phyloP scores from a whole-genome alignment of 2,113 vertebrate species.

The Corythaeola cristata region DNA sequence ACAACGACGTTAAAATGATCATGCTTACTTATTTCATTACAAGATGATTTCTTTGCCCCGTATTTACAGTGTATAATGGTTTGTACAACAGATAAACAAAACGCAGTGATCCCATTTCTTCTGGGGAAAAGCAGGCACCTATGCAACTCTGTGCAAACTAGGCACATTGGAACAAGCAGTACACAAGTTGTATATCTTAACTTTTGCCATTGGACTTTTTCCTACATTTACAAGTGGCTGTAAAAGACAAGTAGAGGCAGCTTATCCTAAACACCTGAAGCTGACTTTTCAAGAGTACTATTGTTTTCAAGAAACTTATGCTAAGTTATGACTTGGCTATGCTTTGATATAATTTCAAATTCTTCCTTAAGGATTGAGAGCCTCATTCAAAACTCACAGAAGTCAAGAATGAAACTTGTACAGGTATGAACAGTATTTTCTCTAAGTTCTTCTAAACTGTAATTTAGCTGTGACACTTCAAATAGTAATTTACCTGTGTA shows the following conservation, averaged over 20 bases:
- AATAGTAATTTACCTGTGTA: constrained; percentile 81
- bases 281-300: neutral
- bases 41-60: neutral
- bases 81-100: neutral
- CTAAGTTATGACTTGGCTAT: neutral
- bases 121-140: neutral
- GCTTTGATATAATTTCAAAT: neutral
- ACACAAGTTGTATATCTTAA: neutral
- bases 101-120: neutral
- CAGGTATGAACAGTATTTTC: neutral
- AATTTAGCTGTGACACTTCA: neutral
- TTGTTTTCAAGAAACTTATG: neutral
- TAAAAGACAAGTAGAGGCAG: neutral
- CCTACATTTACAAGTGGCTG: neutral
- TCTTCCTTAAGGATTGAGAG: neutral
- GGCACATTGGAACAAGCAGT: neutral
- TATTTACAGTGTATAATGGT: neutral
- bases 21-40: neutral
- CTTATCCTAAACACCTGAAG: neutral
- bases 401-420: neutral
- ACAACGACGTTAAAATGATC: neutral
- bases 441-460: neutral
- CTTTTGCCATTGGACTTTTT: neutral
- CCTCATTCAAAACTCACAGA: neutral
- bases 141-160: neutral